Evolutionary conservation across 2,888 invertebrate species (phyloP).

Genomic region (Aleiodes alternator): DNA sequence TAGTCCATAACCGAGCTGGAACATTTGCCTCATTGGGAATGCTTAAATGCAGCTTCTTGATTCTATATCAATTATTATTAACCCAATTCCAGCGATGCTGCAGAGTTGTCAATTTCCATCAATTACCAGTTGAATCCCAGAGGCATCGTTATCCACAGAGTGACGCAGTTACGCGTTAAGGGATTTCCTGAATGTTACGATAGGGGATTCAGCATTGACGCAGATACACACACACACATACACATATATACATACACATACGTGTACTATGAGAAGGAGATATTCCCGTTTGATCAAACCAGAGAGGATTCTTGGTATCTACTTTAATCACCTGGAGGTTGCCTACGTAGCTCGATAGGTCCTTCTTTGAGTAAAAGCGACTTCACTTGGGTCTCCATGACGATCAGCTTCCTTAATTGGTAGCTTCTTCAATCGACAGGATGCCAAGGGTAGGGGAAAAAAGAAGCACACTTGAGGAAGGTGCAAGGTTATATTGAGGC

Average conservation of each 20-base stretch:
- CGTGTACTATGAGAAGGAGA: slow-evolving; percentile 28
- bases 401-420: slow-evolving; percentile 50
- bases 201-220: not conserved
- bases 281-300: slow-evolving; percentile 39
- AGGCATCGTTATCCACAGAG: slow-evolving; percentile 10
- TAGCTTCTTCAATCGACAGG: slow-evolving; percentile 37
- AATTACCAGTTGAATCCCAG: slow-evolving; percentile 6
- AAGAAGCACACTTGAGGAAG: too few species aligned
- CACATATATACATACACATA: too few species aligned
- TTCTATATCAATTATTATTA: slow-evolving; percentile 29
- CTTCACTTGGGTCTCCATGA: slow-evolving; percentile 35
- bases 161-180: slow-evolving; percentile 26
- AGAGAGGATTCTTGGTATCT: slow-evolving; percentile 32
- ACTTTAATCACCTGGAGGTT: slow-evolving; percentile 40
- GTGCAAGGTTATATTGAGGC: too few species aligned
- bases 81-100: slow-evolving; percentile 16
- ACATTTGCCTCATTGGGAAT: not conserved
- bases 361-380: slow-evolving; percentile 35
- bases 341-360: slow-evolving; percentile 15
- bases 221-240: too few species aligned
- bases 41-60: not conserved
- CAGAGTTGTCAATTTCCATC: slow-evolving; percentile 24
- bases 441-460: too few species aligned
- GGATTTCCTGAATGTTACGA: slow-evolving; percentile 37
- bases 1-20: not conserved